Conservation (phyloP, 2,797 vertebrate genomes). For the Xiphorhynchus erythropygius region DNA sequence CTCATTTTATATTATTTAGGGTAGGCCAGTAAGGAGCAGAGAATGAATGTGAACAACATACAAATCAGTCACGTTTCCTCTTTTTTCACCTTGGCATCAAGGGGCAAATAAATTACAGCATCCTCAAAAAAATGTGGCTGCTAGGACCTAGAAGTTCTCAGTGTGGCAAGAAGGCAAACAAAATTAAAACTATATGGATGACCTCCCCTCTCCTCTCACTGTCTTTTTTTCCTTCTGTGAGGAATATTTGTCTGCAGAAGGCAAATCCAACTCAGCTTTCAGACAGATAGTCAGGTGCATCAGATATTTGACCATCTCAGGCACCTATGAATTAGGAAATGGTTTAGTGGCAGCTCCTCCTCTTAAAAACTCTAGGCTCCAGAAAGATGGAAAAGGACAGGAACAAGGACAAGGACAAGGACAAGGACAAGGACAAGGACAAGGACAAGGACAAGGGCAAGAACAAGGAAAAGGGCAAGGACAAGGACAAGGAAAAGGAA, state of each 20-base stretch:
- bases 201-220: background rate
- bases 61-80: background rate
- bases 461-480: too few species aligned
- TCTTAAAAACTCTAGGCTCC: background rate
- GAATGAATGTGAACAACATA: background rate
- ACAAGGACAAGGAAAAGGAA: too few species aligned
- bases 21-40: background rate
- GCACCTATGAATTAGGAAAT: background rate
- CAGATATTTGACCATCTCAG: background rate
- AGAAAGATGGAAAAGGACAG: background rate
- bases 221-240: background rate
- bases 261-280: background rate
- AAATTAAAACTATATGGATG: background rate
- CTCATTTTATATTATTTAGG: background rate
- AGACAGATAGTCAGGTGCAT: background rate
- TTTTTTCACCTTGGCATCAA: background rate
- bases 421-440: too few species aligned
- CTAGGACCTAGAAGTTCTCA: background rate
- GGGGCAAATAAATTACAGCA: background rate
- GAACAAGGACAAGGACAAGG: fast-evolving
- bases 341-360: background rate
- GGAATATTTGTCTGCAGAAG: background rate
- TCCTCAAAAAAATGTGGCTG: background rate
- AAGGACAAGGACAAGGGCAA: too few species aligned
- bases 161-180: background rate